These are phyloP conservation scores for Schlechtendalia chinensis DNA, from an alignment of 1,140 invertebrate genomes.

Conservation along the genomic window DNA sequence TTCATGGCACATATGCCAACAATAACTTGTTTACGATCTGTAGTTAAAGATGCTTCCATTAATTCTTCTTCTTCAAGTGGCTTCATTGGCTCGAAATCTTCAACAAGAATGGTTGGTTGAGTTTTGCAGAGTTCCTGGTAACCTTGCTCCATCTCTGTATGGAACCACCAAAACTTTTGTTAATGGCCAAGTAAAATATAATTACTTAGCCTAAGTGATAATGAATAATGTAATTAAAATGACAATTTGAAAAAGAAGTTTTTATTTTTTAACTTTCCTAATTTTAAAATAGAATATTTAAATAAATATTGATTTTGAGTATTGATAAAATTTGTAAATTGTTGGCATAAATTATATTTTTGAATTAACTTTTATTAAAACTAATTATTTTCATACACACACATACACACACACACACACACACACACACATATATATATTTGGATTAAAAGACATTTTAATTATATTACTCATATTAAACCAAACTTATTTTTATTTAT, in stretches of 20 bases:
- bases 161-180: constrained; percentile 48
- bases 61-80: constrained; percentile 47
- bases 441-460: not conserved
- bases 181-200: constrained; percentile 41
- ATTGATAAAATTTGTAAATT: not conserved
- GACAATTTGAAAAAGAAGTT: not conserved
- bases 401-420: too few relatives aligned
- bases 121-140: constrained; percentile 48
- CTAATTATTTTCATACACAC: constrained; percentile 23
- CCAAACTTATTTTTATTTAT: too few relatives aligned
- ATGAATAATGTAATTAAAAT: constrained; percentile 14
- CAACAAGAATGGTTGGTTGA: constrained; percentile 46
- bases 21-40: constrained; percentile 74
- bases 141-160: constrained; percentile 48
- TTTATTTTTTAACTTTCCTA: not conserved
- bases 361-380: not conserved
- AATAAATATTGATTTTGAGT: not conserved
- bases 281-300: not conserved
- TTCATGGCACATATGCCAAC: constrained; percentile 98
- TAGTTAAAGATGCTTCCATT: constrained; percentile 53
- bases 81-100: constrained; percentile 47
- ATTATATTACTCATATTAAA: not conserved
- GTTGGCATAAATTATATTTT: not conserved
- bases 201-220: constrained; percentile 41
- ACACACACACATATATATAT: constrained; percentile 5